Base-by-base conservation (phyloP, 2,113 vertebrate genomes). In the Cricetomys ansorgei region DNA sequence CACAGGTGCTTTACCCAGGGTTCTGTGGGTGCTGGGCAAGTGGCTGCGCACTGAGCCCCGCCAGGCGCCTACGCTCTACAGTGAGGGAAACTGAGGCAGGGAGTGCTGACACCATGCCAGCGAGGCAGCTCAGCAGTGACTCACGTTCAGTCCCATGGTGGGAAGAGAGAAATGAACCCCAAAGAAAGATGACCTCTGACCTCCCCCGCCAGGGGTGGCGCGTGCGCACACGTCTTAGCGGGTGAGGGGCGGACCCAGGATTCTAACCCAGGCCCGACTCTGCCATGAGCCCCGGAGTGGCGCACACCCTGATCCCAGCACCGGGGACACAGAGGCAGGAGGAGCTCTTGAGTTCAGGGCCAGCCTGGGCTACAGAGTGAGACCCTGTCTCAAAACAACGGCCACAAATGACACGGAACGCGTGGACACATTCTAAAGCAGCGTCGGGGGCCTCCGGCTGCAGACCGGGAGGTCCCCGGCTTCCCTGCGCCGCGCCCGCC, bases 381-480 rank as follows among this genome's bases (percentile, higher is more conserved):
- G 25, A 86, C 62, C 40, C 57, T 84, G 59, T 65, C 27, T 65
- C 43, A 65, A 65, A 84, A 65, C 59, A 85, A 50, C 12, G 6
- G 7, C 48, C 34, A 77, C 7, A 83, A 62, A 83, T 62, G 13
- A 40, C 37, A 62, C 16, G n/a, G 64, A 84, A 84, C 29, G 27
- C 43, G 64, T 16, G 5, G 10, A 80, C 21, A 57, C n/a, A 64
- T 31, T 25, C 1, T 1, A 34, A 3, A n/a, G 19, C 64, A 12
- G 40, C 37, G 55, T 6, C 8, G 53, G 40, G 23, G 53, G 43
- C 7, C 65, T 17, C 48, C 48, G 19, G 72, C 37, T 34, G 23
- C 53, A 67, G 55, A 23, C 23, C 3, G 0, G 1, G n/a, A n/a
- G n/a, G 69, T 11, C 5, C 29, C 1, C 3, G 8, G 17, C 43